A percentile compares a stretch with the other conserved stretches of the same genome.
Conservation (phyloP, 2,797 vertebrate species). For the Carduelis carduelis region DNA sequence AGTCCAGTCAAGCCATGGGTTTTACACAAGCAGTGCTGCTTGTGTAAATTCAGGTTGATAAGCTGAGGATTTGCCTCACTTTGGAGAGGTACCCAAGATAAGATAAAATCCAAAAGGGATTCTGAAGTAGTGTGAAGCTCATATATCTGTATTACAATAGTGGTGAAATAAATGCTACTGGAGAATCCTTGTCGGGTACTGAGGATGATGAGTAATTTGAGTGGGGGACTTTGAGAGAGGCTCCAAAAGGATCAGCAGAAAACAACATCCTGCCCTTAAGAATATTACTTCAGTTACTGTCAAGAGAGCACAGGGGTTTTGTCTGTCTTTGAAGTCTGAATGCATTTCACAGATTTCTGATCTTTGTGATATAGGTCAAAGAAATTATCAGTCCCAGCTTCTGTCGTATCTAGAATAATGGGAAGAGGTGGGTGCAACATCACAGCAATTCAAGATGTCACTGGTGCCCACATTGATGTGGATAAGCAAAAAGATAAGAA, state of each 20-base stretch:
- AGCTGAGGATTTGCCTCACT: background rate
- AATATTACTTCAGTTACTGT: background rate
- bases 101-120: background rate
- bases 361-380: conserved; percentile 87
- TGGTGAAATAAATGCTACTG: background rate
- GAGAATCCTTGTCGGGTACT: background rate
- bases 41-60: background rate
- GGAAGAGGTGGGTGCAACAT: conserved; percentile 98
- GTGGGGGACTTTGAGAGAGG: background rate
- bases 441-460: conserved; percentile 98
- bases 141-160: background rate
- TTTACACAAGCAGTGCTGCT: background rate
- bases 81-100: background rate
- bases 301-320: background rate
- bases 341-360: conserved; percentile 6
- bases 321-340: background rate
- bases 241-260: background rate
- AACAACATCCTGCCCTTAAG: background rate
- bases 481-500: conserved; percentile 99
- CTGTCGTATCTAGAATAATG: conserved; percentile 98
- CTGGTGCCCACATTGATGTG: conserved; percentile 97
- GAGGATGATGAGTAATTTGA: background rate
- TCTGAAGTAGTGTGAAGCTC: background rate
- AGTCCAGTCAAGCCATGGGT: background rate
- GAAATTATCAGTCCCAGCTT: conserved; percentile 97